Conservation (phyloP, 2,113 vertebrate species). For the Mus pahari region DNA sequence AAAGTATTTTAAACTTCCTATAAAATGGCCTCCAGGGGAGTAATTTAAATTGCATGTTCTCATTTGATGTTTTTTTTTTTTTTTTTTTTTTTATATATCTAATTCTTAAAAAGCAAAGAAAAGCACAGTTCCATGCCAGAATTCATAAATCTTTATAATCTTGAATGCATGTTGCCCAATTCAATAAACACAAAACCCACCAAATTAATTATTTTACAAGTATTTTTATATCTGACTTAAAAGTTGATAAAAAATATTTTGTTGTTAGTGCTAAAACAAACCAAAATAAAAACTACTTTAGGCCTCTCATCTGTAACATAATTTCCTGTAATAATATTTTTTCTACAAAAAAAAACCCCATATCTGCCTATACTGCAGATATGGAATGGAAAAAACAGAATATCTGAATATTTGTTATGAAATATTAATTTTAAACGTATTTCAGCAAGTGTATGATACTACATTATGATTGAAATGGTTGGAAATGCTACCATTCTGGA, state of each 20-base stretch:
- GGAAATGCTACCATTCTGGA: not conserved
- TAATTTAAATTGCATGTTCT: not conserved
- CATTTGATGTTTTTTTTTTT: conserved; percentile 13
- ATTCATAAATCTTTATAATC: conserved; percentile 34
- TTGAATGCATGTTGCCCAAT: not conserved
- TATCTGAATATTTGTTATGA: conserved; percentile 51
- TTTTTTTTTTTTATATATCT: not conserved
- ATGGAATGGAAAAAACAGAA: conserved; percentile 18
- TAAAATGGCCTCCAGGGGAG: not conserved
- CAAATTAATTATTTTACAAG: not conserved
- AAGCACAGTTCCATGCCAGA: not conserved
- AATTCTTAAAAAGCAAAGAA: conserved; percentile 11
- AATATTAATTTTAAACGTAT: conserved; percentile 36
- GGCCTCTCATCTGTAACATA: not conserved
- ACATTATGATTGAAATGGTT: conserved; percentile 57
- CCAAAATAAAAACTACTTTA: conserved; percentile 32
- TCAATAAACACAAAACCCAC: conserved; percentile 2
- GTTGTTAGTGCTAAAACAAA: conserved; percentile 56
- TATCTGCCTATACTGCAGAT: conserved; percentile 6
- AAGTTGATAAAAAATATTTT: conserved; percentile 21
- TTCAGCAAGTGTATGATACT: not conserved
- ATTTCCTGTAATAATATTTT: conserved; percentile 54
- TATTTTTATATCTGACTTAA: conserved; percentile 36
- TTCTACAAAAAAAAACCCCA: not conserved
- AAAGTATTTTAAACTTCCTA: not conserved